Base-by-base conservation (phyloP, 2,797 vertebrate species). In the Acanthornis magna region DNA sequence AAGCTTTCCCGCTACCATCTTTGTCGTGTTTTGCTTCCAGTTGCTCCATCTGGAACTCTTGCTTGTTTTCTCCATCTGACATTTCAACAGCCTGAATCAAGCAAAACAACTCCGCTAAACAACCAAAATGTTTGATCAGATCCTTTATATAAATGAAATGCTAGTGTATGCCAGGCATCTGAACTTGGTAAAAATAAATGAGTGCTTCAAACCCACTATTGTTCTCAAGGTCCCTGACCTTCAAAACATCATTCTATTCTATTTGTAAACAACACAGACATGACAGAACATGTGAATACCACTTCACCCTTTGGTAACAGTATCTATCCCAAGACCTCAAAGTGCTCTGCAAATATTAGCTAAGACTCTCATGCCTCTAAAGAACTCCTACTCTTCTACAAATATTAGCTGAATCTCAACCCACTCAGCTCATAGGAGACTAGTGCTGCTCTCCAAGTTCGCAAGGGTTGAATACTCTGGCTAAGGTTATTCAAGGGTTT, bases 121-220 rank as follows among this genome's bases (percentile, higher is more conserved):
- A 91, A 94, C 80, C 36, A 89, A 95, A 93, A 91, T 68, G 67
- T 96, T 96, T 97, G 94, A 97, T 96, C 94, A 80, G 74, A 94
- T 93, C 91, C 82, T 96, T 93, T 85, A 89, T 62, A 96, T 96
- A 94, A 96, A 97, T 93, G 94, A 96, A 97, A 95, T 71, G 61
- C 47, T 95, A 89, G 91, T 77, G 85, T 87, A 95, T 62, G 96
- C 96, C 96, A 96, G 94, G 93, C 96, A 96, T 97, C 95, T 96
- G 95, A 97, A 95, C 83, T 95, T 96, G 74, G 94, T 95, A 96
- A 96, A 96, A 95, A 95, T 87, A 95, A 96, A 96, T 94, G 93
- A 96, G 68, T 74, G 86, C 85, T 96, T 96, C 86, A 96, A 97
- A 95, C 96, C 96, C 89, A 72, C 91, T 95, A 95, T 96, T 96